Conservation (phyloP, 2,888 invertebrate species). For the Cataglyphis altisquamis region DNA sequence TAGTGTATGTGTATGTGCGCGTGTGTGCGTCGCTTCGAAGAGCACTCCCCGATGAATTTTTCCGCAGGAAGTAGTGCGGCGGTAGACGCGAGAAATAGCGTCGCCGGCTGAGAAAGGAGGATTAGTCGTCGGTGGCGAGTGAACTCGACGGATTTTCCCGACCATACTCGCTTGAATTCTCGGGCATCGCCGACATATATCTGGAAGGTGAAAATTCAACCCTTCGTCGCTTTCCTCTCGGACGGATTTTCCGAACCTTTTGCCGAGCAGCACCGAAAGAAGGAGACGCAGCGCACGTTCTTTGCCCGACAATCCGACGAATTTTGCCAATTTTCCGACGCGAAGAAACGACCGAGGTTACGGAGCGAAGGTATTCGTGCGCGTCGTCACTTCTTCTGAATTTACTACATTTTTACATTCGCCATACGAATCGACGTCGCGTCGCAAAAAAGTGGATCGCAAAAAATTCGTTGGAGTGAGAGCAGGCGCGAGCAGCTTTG, state of each 20-base stretch:
- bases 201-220: slow-evolving; percentile 1
- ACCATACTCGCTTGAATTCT: slow-evolving; percentile 1
- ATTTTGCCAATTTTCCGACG: slow-evolving; percentile 34
- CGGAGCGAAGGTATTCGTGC: background rate
- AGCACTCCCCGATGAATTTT: background rate
- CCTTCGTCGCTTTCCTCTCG: background rate
- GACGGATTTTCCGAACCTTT: slow-evolving; percentile 1
- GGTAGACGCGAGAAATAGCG: slow-evolving; percentile 9
- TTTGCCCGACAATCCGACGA: slow-evolving; percentile 13
- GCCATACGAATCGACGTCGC: background rate
- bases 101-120: background rate
- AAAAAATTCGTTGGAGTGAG: background rate
- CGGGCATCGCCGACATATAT: background rate
- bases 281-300: background rate
- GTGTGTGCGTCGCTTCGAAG: background rate
- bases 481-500: background rate
- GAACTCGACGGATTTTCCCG: slow-evolving; percentile 3
- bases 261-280: background rate
- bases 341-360: slow-evolving; percentile 17
- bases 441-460: background rate
- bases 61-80: slow-evolving; percentile 5
- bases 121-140: background rate
- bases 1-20: background rate
- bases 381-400: background rate
- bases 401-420: background rate